A percentile compares a stretch with the other conserved stretches of the same genome.
Evolutionary conservation across 2,113 vertebrate species (phyloP).

Genomic region (Desmodus rotundus): DNA sequence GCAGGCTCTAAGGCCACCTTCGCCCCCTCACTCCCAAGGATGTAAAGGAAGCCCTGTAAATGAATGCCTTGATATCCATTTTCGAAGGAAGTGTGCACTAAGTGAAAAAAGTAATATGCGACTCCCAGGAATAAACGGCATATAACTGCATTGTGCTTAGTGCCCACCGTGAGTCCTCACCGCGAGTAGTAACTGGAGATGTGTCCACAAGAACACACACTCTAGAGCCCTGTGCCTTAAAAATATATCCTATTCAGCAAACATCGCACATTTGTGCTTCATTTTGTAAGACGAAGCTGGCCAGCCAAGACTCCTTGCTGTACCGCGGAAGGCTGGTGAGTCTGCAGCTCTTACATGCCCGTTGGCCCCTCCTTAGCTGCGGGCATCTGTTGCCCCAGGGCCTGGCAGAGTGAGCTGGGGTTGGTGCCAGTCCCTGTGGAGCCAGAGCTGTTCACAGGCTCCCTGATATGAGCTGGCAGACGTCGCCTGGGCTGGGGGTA

Average conservation of each 20-base stretch:
- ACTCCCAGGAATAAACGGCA: neutral
- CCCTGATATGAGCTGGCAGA: slow-evolving; percentile 33
- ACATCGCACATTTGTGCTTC: neutral
- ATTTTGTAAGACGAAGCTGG: neutral
- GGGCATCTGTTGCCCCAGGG: slow-evolving; percentile 42
- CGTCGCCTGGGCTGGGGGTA: neutral
- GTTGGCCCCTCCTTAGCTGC: neutral
- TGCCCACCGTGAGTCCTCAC: neutral
- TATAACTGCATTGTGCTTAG: neutral
- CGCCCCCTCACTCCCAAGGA: neutral
- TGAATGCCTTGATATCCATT: neutral
- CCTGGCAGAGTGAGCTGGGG: slow-evolving; percentile 2
- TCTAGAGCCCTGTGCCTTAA: neutral
- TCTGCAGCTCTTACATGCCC: neutral
- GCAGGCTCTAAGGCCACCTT: neutral
- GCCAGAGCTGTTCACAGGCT: slow-evolving; percentile 29
- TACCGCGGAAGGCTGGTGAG: neutral
- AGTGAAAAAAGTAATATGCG: neutral
- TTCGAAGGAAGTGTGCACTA: neutral
- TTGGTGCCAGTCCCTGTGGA: slow-evolving; percentile 40
- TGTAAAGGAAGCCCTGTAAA: neutral
- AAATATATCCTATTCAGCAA: neutral
- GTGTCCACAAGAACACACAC: fast-evolving
- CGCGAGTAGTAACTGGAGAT: neutral
- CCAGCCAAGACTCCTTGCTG: neutral